phyloP scores from a whole-genome alignment of 1,140 invertebrate species.

The Ruditapes philippinarum region DNA sequence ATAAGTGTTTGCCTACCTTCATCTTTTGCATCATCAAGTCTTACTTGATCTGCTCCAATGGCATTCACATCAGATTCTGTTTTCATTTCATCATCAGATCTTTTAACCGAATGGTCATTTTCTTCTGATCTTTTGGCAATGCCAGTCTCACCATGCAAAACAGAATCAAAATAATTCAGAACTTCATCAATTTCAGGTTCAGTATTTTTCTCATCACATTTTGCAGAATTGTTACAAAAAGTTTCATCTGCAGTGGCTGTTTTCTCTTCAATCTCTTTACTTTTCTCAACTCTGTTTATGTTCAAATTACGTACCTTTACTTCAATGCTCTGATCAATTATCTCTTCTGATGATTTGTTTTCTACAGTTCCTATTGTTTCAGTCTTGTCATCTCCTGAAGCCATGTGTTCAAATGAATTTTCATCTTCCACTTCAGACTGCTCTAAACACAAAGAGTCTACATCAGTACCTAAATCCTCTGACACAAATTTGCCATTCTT shows the following conservation, averaged over 20 bases:
- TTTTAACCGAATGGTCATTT: neutral
- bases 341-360: too few species aligned
- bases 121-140: neutral
- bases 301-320: too few species aligned
- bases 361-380: neutral
- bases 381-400: neutral
- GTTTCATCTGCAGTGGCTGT: neutral
- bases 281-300: too few species aligned
- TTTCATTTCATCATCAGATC: neutral
- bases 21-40: too few species aligned
- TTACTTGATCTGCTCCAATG: neutral
- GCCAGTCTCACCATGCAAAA: neutral
- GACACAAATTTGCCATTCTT: neutral
- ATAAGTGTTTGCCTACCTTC: too few species aligned
- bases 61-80: neutral
- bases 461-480: neutral
- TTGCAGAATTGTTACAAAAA: neutral
- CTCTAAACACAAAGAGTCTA: neutral
- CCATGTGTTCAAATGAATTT: neutral
- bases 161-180: slow-evolving; percentile 25
- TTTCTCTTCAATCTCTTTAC: neutral
- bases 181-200: neutral
- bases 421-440: neutral
- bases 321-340: too few species aligned
- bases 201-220: neutral